These are phyloP conservation scores for Characodon lateralis DNA, from an alignment of 2,797 vertebrate species.

Conservation along the genomic window DNA sequence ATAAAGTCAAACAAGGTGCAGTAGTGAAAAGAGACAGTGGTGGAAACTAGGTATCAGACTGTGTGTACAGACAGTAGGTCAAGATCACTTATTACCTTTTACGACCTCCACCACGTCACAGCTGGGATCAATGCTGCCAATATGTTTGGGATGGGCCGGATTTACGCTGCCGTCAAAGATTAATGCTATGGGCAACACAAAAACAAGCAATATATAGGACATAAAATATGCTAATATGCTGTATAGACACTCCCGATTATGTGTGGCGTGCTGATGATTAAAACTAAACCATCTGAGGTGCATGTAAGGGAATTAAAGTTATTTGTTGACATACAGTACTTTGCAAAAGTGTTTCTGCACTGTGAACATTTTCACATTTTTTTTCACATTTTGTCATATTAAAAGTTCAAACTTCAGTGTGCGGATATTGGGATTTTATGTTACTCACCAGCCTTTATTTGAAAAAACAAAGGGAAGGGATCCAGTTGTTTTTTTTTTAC, in stretches of 20 bases:
- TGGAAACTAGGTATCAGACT: background rate
- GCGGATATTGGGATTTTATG: background rate
- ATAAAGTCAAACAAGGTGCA: constrained; percentile 15
- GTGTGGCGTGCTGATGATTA: background rate
- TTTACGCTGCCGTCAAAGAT: constrained; percentile 91
- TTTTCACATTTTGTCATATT: background rate
- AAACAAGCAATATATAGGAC: background rate
- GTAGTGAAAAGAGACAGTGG: background rate
- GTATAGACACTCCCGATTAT: background rate
- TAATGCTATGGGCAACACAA: constrained; percentile 81
- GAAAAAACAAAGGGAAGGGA: background rate
- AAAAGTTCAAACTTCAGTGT: background rate
- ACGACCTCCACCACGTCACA: constrained; percentile 93
- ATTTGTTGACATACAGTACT: background rate
- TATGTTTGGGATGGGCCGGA: constrained; percentile 92
- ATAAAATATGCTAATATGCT: background rate
- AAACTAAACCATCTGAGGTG: background rate
- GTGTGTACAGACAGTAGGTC: background rate
- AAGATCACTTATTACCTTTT: constrained; percentile 82
- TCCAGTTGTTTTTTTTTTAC: background rate
- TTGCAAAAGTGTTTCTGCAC: background rate
- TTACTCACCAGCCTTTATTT: no score
- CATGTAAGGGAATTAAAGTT: background rate
- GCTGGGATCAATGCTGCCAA: constrained; percentile 96
- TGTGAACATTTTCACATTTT: background rate